Evolutionary conservation across 2,113 vertebrate species (phyloP).

Genomic region (Pelvicachromis taeniatus): DNA sequence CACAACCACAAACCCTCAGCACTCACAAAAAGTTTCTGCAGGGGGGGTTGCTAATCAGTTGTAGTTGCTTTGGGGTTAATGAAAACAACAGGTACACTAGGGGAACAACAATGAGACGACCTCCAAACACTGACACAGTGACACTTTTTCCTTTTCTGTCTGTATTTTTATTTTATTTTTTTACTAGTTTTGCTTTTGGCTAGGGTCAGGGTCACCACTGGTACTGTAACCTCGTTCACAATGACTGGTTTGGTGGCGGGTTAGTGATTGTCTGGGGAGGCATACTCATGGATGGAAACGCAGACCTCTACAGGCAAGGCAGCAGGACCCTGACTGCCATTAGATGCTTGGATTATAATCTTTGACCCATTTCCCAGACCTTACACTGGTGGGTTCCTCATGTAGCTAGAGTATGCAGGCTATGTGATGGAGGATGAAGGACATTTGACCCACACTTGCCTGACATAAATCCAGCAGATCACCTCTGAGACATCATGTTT

Average conservation of each 20-base stretch:
- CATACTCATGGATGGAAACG: background rate
- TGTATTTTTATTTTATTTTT: too few relatives aligned
- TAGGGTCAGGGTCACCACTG: background rate
- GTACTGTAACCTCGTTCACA: background rate
- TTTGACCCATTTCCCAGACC: background rate
- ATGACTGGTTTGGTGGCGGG: background rate
- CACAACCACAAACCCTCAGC: too few relatives aligned
- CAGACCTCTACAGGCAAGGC: background rate
- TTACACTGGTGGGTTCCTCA: accelerated
- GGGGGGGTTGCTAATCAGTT: background rate
- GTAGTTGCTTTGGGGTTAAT: background rate
- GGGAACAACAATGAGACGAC: background rate
- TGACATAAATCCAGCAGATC: background rate
- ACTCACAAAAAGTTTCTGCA: too few relatives aligned
- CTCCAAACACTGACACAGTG: background rate
- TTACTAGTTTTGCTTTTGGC: background rate
- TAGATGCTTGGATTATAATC: background rate
- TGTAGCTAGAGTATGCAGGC: background rate
- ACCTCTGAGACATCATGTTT: background rate
- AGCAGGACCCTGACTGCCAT: background rate
- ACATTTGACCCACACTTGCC: background rate
- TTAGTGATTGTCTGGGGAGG: background rate
- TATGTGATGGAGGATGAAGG: background rate
- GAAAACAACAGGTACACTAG: background rate
- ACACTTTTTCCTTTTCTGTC: background rate